Conservation (phyloP, 2,888 invertebrate genomes). For the Phortica magna region DNA sequence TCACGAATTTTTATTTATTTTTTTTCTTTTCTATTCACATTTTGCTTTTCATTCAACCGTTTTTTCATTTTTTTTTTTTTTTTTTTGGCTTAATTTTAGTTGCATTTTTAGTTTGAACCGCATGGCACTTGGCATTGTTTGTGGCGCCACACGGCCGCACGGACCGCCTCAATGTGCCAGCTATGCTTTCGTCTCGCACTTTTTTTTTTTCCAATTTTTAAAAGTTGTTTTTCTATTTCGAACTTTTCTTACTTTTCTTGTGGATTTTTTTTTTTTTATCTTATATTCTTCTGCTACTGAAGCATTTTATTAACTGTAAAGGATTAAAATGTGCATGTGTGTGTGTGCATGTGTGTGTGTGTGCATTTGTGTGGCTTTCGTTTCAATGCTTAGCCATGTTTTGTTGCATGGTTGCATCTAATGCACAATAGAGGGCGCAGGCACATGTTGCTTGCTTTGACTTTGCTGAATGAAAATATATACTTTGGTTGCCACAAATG, state of each 20-base stretch:
- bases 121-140: constrained; percentile 15
- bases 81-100: neutral
- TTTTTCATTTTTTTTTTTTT: neutral
- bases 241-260: no score
- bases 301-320: constrained; percentile 12
- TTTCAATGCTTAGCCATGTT: neutral
- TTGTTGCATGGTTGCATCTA: neutral
- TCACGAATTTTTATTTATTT: neutral
- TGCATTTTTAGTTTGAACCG: constrained; percentile 6
- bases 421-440: neutral
- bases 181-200: no score
- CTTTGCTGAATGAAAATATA: neutral
- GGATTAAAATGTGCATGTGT: neutral
- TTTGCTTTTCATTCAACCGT: neutral
- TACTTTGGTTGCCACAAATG: constrained; percentile 38
- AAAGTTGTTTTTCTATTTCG: no score
- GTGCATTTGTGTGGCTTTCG: neutral
- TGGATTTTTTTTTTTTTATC: neutral
- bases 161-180: no score
- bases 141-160: neutral
- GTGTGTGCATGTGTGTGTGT: neutral
- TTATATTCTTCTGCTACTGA: neutral
- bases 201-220: no score
- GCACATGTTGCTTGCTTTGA: neutral
- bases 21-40: neutral